Conservation (phyloP, 2,888 invertebrate genomes). For the Archaeoteleia sp. region DNA sequence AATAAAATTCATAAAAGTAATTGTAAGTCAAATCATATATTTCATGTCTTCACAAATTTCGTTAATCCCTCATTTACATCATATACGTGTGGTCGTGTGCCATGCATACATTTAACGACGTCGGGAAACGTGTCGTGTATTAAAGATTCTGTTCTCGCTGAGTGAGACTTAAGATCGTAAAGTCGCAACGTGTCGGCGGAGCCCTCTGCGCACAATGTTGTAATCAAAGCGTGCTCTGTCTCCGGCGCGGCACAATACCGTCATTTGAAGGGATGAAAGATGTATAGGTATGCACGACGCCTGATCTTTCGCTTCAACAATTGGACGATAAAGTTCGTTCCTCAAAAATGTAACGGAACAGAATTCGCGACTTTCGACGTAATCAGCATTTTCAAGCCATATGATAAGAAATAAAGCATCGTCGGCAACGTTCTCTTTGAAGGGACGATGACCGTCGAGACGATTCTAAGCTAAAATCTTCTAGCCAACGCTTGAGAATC, state of each 20-base stretch:
- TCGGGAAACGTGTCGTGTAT: slow-evolving; percentile 50
- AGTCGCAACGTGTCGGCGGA: slow-evolving; percentile 61
- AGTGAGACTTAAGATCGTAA: slow-evolving; percentile 62
- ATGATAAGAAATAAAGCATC: slow-evolving; percentile 29
- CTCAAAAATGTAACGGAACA: slow-evolving; percentile 3
- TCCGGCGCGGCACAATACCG: slow-evolving; percentile 63
- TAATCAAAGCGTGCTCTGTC: slow-evolving; percentile 68
- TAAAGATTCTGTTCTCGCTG: slow-evolving; percentile 48
- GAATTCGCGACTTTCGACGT: slow-evolving; percentile 23
- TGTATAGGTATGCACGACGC: slow-evolving; percentile 29
- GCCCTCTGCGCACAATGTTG: slow-evolving; percentile 68
- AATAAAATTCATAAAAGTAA: background rate
- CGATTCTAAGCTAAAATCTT: slow-evolving; percentile 55
- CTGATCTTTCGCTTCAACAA: slow-evolving; percentile 44
- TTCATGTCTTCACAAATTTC: slow-evolving; percentile 20
- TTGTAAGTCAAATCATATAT: slow-evolving; percentile 16
- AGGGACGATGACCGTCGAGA: slow-evolving; percentile 43
- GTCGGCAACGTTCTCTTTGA: slow-evolving; percentile 51
- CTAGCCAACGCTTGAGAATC: slow-evolving; percentile 54
- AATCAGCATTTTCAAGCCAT: slow-evolving; percentile 28
- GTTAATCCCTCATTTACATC: slow-evolving; percentile 33
- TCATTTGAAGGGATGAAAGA: slow-evolving; percentile 64
- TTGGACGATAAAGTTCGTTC: slow-evolving; percentile 13
- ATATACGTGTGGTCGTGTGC: slow-evolving; percentile 19
- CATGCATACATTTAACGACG: slow-evolving; percentile 51